These are phyloP conservation scores for Gandaritis pyraliata DNA, from an alignment of 2,888 invertebrate genomes.

Conservation along the genomic window DNA sequence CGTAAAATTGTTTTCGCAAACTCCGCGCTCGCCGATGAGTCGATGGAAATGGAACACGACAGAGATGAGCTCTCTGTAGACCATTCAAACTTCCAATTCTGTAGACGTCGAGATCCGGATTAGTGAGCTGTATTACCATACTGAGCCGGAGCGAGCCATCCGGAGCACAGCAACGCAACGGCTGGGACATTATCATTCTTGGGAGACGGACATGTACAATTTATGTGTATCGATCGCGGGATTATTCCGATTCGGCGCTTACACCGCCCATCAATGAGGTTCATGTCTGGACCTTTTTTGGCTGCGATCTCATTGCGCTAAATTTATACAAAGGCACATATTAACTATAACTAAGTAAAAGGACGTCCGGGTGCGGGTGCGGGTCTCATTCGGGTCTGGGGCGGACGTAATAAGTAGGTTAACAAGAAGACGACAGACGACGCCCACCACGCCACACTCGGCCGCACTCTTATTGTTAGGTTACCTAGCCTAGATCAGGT, in stretches of 20 bases:
- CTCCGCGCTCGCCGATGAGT: constrained; percentile 27
- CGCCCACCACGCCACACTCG: neutral
- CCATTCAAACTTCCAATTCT: constrained; percentile 19
- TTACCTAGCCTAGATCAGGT: neutral
- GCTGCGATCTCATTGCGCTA: constrained; percentile 35
- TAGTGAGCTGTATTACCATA: constrained; percentile 34
- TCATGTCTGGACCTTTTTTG: constrained; percentile 38
- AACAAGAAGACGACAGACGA: neutral
- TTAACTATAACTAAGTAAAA: neutral
- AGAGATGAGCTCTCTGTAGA: constrained; percentile 7
- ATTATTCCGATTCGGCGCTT: constrained; percentile 37
- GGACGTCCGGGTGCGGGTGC: constrained; percentile 4
- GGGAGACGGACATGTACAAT: constrained; percentile 33
- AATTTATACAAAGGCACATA: constrained; percentile 21
- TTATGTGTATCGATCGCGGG: constrained; percentile 37
- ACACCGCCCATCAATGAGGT: constrained; percentile 33
- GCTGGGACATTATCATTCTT: constrained; percentile 25
- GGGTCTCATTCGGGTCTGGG: neutral
- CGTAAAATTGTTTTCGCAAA: constrained; percentile 52
- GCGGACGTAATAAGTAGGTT: neutral
- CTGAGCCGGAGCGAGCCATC: constrained; percentile 16
- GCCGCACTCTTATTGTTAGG: neutral
- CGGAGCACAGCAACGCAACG: neutral
- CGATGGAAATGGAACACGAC: constrained; percentile 9
- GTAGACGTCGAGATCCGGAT: constrained; percentile 26